Evolutionary conservation across 1,140 invertebrate species (phyloP), one percentile per base, ranked within the genome.

Genomic region (Leptinotarsa defecta): DNA sequence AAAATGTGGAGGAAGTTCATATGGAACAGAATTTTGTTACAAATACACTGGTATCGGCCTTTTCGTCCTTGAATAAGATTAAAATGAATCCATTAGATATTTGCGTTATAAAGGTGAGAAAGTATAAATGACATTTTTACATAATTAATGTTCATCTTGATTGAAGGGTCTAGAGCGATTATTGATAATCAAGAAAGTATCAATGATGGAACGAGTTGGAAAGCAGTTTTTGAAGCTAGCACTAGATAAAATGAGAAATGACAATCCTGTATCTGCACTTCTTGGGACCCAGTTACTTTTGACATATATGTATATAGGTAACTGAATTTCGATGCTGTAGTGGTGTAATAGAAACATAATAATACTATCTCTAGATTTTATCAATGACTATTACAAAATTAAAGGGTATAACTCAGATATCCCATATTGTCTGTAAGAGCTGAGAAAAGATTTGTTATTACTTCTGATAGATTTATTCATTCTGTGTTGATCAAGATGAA

Each of bases 261-360:
- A 90, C 27, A 92, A 91, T 86, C 91, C 93, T 34, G 86, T 89
- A 79, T 86, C 91, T 74, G 90, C 92, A 43, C 85, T 95, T 74
- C 89, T 92, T 71, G 92, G 92, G 15, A 85, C 94, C 70, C 92
- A 94, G 79, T 86, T 96, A 34, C 88, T 95, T 77, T 86, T 95
- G 72, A 92, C 92, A 20, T 94, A 93, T 80, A 94, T 95, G 89
- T 96, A 95, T 86, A 90, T 91, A 76, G 92, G 89, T 89, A 86
- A 85, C 84, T 85, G 69, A 61, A 8, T 43, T 43, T 43, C 34
- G 8, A 11, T 43, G 0, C 8, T 43, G 8, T 43, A 34, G 6
- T 8, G 27, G 5, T 5, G 27, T 34, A 34, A 1, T 34, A 34
- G 0, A 8, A 34, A 34, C 27, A 6, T 34, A 34, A 34, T 34